These are phyloP conservation scores for Plecturocebus donacophilus DNA, from an alignment of 2,113 vertebrate species.

Conservation along the genomic window DNA sequence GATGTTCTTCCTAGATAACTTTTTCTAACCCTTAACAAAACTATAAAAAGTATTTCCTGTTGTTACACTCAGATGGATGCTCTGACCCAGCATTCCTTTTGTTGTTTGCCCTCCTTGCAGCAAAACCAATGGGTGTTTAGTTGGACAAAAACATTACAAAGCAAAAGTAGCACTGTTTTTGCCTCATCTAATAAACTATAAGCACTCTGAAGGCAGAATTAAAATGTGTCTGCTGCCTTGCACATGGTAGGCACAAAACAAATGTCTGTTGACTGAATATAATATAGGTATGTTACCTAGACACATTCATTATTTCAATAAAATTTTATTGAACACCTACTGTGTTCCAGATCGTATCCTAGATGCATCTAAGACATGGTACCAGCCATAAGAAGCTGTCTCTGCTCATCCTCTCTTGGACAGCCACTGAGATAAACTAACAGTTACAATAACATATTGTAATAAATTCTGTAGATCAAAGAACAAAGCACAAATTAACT, in stretches of 20 bases:
- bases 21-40: slow-evolving; percentile 33
- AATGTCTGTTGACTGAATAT: background rate
- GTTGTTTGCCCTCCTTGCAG: background rate
- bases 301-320: background rate
- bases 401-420: background rate
- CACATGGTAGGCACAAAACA: background rate
- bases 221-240: background rate
- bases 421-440: slow-evolving; percentile 19
- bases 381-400: background rate
- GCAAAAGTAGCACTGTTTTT: slow-evolving; percentile 22
- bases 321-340: background rate
- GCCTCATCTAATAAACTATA: background rate
- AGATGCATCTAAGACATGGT: background rate
- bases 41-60: background rate
- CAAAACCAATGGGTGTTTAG: background rate
- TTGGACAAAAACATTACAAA: slow-evolving; percentile 7
- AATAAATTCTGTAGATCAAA: background rate
- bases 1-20: background rate
- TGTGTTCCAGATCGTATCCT: background rate
- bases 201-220: slow-evolving; percentile 8
- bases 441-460: background rate
- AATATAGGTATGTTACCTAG: background rate
- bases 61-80: background rate
- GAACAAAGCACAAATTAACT: background rate
- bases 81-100: background rate